These are phyloP conservation scores for Nerophis ophidion DNA, from an alignment of 2,113 vertebrate genomes.

Conservation along the genomic window DNA sequence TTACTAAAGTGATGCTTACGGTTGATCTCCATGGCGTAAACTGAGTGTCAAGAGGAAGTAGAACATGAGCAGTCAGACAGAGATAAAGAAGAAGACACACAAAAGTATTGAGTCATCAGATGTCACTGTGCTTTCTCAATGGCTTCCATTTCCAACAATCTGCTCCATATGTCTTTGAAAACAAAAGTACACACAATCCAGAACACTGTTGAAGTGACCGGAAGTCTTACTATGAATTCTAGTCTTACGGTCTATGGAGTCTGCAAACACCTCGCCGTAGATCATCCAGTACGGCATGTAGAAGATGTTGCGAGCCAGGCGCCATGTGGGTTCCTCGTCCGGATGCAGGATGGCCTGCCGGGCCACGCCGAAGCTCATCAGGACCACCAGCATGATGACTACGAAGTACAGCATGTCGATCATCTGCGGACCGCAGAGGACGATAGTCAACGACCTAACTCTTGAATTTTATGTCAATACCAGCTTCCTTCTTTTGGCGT, in stretches of 20 bases:
- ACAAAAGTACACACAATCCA: neutral
- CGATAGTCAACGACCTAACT: no score
- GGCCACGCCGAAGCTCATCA: conserved; percentile 97
- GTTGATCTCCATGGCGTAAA: conserved; percentile 99
- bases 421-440: conserved; percentile 75
- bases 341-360: conserved; percentile 96
- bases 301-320: conserved; percentile 95
- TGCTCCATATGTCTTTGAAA: no score
- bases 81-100: neutral
- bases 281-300: conserved; percentile 99
- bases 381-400: conserved; percentile 96
- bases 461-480: no score
- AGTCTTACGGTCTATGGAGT: conserved; percentile 99
- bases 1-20: conserved; percentile 76
- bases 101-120: neutral
- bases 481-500: no score
- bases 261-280: conserved; percentile 98
- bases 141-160: no score
- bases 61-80: neutral
- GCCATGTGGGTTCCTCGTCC: conserved; percentile 93
- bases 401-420: conserved; percentile 99
- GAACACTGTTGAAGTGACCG: conserved; percentile 51
- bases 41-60: conserved; percentile 69
- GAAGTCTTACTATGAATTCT: conserved; percentile 97
- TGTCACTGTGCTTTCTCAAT: no score